Evolutionary conservation across 1,140 invertebrate genomes (phyloP).

Genomic region (Bombus ignitus): DNA sequence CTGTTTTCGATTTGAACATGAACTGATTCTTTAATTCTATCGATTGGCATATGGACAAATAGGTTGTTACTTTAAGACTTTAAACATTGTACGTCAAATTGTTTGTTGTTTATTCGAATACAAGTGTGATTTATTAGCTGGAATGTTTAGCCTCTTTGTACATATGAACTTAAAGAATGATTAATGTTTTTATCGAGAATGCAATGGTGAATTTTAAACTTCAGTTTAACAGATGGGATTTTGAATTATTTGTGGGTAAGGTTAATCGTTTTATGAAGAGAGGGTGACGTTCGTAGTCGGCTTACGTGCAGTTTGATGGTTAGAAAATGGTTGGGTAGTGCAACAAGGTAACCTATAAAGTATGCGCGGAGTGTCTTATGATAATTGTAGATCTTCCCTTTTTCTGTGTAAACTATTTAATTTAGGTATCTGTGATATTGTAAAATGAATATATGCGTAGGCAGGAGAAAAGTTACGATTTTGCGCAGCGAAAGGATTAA

Average conservation of each 20-base stretch:
- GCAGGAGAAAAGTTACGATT: neutral
- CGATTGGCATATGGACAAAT: neutral
- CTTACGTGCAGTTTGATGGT: neutral
- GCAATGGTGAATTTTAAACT: neutral
- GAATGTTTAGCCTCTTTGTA: no score
- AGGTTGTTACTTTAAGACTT: neutral
- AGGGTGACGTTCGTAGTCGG: neutral
- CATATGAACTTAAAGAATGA: neutral
- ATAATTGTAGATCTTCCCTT: neutral
- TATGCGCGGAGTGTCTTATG: neutral
- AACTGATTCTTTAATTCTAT: neutral
- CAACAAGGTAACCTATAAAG: conserved; percentile 25
- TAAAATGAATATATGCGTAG: neutral
- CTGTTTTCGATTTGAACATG: neutral
- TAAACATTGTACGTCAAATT: neutral
- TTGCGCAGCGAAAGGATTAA: conserved; percentile 35
- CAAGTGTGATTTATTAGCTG: no score
- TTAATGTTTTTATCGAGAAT: neutral
- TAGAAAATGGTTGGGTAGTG: neutral
- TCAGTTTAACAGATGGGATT: neutral
- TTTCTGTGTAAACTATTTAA: no score
- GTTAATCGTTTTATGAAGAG: no score
- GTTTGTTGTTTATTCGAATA: neutral
- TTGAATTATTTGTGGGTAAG: neutral
- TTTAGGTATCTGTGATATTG: neutral